Base-by-base conservation (phyloP, 2,113 vertebrate genomes). In the Anhinga rufa region DNA sequence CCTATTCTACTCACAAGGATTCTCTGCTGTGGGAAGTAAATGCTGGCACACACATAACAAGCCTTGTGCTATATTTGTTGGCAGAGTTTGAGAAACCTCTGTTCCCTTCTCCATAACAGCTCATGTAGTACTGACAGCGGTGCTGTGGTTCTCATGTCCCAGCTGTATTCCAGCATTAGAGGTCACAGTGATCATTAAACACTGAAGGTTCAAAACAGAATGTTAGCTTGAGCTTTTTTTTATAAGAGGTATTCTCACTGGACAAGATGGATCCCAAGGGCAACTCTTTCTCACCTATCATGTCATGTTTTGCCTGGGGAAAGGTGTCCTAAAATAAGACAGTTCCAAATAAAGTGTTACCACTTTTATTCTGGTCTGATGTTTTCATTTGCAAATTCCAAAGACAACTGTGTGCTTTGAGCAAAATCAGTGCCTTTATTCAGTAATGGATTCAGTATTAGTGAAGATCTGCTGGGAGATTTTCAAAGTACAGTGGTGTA, bases 41-140 rank as follows among this genome's bases (percentile, higher is more conserved):
- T 76, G 21, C 69, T 85, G 91, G 86, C 74, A 77, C 54, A 84
- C 11, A 51, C 7, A 42, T 74, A 79, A 31, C 34, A 79, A 93
- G 42, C 6, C 52, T 57, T 77, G 61, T 26, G 62, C 61, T 96
- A 5, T 52, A 15, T 64, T 93, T 93, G 52, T 82, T 95, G 88
- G 86, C 88, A 92, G 65, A 79, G 60, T 42, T 40, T 84, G 72
- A 92, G 65, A 38, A 94, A 25, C 69, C 52, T 79, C 76, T 70
- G 54, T 65, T 95, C 86, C 60, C 38, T 79, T 88, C 86, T 92
- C 49, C 17, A 2, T 94, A 94, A 94, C 96, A 96, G 93, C 57
- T 96, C 95, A 38, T 91, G 93, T 49, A 85, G 36, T 12, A 54
- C 86, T 95, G 95, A 97, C 91, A 97, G 84, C 92, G 92, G 36